Conservation (phyloP, 2,797 vertebrate genomes). For the Enteromius mattozi region DNA sequence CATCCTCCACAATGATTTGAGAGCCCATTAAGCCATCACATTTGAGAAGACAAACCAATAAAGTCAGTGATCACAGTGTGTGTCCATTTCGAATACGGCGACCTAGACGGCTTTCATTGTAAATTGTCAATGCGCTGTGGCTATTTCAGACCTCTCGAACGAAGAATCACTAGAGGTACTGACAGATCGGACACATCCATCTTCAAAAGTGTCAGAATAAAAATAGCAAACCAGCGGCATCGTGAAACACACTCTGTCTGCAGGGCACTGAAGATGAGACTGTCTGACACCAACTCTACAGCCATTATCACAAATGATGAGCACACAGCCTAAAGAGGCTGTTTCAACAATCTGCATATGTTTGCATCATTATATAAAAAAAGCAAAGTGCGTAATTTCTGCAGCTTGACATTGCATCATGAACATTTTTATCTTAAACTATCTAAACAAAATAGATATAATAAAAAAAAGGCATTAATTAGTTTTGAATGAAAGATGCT, state of each 20-base stretch:
- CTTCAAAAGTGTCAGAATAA: constrained; percentile 39
- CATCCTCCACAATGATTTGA: not conserved
- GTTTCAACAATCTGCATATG: not conserved
- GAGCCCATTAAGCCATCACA: constrained; percentile 10
- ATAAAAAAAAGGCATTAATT: not conserved
- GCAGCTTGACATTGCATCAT: not conserved
- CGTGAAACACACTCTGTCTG: not conserved
- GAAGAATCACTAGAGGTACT: constrained; percentile 20
- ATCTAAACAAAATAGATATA: no score
- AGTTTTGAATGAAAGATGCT: not conserved
- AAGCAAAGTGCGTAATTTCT: not conserved
- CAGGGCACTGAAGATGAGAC: constrained; percentile 5
- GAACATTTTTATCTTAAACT: not conserved
- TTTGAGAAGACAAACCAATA: constrained; percentile 12
- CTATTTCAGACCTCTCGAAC: not conserved
- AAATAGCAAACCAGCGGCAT: constrained; percentile 31
- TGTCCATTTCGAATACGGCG: constrained; percentile 6
- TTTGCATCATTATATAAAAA: constrained; percentile 6
- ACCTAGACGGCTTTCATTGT: not conserved
- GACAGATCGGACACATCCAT: constrained; percentile 41
- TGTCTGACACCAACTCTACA: constrained; percentile 13
- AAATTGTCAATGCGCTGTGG: constrained; percentile 23
- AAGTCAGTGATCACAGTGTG: not conserved
- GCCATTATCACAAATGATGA: constrained; percentile 16
- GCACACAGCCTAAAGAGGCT: not conserved